Evolutionary conservation across 2,113 vertebrate species (phyloP).

Genomic region (Caranx ignobilis): DNA sequence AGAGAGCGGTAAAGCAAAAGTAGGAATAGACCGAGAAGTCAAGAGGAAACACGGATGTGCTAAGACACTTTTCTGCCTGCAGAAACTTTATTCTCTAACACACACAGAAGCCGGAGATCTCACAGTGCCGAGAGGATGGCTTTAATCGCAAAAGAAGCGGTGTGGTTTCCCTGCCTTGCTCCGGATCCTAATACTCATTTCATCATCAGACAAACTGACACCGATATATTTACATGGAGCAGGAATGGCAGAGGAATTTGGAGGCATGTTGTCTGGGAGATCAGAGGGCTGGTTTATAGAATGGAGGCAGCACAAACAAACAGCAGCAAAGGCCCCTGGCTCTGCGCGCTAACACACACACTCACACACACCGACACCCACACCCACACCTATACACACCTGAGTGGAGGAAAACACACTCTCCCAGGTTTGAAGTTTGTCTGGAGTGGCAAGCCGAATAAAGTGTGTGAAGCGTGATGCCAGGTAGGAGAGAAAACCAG

Average conservation of each 20-base stretch:
- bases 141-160: slow-evolving; percentile 74
- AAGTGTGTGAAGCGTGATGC: slow-evolving; percentile 78
- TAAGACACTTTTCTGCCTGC: slow-evolving; percentile 54
- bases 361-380: slow-evolving; percentile 28
- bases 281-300: slow-evolving; percentile 82
- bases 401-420: slow-evolving; percentile 67
- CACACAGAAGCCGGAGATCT: slow-evolving; percentile 62
- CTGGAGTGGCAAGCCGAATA: slow-evolving; percentile 80
- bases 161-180: slow-evolving; percentile 63
- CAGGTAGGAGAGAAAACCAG: slow-evolving; percentile 71
- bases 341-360: slow-evolving; percentile 46
- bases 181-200: slow-evolving; percentile 73
- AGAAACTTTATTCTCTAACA: slow-evolving; percentile 70
- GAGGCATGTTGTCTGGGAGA: slow-evolving; percentile 80
- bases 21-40: slow-evolving; percentile 62
- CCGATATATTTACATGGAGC: slow-evolving; percentile 85
- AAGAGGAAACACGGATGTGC: slow-evolving; percentile 62
- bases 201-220: slow-evolving; percentile 83
- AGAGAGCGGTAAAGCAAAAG: slow-evolving; percentile 51
- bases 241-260: slow-evolving; percentile 76
- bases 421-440: slow-evolving; percentile 82
- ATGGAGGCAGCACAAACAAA: slow-evolving; percentile 76
- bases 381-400: slow-evolving; percentile 61
- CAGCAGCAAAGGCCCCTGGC: slow-evolving; percentile 75
- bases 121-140: slow-evolving; percentile 60